phyloP scores from a whole-genome alignment of 30 jellyfish, hydroid and myxozoan genomes.

The Turritopsis rubra region DNA sequence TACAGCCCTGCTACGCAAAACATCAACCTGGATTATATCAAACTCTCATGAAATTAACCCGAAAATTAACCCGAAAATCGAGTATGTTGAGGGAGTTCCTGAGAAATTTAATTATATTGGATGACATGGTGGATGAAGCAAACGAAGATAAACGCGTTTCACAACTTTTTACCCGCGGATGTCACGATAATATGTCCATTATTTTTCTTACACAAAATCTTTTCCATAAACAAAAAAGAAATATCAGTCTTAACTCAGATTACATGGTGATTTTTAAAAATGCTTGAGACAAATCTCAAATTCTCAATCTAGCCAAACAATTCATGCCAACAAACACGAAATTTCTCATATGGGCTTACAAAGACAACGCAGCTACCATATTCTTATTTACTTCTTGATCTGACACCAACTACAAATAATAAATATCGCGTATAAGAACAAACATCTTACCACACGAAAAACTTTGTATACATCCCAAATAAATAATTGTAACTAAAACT shows the following conservation, averaged over 20 bases:
- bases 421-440: slow-evolving; percentile 5
- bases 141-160: no score
- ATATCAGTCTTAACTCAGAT: slow-evolving; percentile 17
- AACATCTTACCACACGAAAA: slow-evolving; percentile 20
- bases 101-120: no score
- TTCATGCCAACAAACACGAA: slow-evolving; percentile 11
- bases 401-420: slow-evolving; percentile 14
- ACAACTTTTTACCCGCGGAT: no score
- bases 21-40: no score
- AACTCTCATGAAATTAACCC: no score
- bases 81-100: slow-evolving; percentile 28
- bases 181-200: no score
- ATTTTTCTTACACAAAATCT: no score
- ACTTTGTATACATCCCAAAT: no score
- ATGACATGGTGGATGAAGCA: no score
- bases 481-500: no score
- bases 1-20: no score
- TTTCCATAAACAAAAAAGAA: background rate
- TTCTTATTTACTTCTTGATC: background rate
- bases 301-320: slow-evolving; percentile 21
- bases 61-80: slow-evolving; percentile 11
- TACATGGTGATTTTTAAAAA: slow-evolving; percentile 16
- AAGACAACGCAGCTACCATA: slow-evolving; percentile 20
- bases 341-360: slow-evolving; percentile 16
- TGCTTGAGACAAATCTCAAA: slow-evolving; percentile 27